phyloP scores from a whole-genome alignment of 2,113 vertebrate species.

The Xiphophorus couchianus region DNA sequence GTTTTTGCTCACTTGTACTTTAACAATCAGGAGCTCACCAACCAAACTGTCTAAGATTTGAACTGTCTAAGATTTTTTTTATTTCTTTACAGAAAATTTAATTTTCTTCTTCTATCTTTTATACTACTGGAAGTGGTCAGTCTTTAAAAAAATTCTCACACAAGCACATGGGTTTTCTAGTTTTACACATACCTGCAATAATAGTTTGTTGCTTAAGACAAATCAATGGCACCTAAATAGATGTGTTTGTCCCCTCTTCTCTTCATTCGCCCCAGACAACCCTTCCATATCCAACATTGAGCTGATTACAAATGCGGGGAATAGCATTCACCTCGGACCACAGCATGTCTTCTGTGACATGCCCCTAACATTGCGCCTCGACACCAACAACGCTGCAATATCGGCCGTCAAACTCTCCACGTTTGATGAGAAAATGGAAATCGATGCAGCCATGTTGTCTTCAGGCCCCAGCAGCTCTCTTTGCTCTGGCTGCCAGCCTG shows the following conservation, averaged over 20 bases:
- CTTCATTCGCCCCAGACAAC: slow-evolving; percentile 57
- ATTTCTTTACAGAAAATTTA: too few relatives aligned
- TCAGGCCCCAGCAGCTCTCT: slow-evolving; percentile 83
- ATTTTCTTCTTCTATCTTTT: neutral
- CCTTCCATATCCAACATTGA: slow-evolving; percentile 84
- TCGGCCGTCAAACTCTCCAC: slow-evolving; percentile 87
- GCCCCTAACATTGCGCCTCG: slow-evolving; percentile 88
- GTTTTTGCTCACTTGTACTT: too few relatives aligned
- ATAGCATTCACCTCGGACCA: slow-evolving; percentile 85
- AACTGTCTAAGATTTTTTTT: too few relatives aligned
- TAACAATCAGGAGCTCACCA: too few relatives aligned
- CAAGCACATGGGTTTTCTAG: neutral
- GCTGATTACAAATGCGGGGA: slow-evolving; percentile 84
- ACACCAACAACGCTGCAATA: slow-evolving; percentile 75
- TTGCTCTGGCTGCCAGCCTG: slow-evolving; percentile 85
- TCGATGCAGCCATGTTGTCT: slow-evolving; percentile 89
- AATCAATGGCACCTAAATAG: neutral
- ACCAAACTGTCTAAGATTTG: too few relatives aligned
- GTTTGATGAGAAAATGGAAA: slow-evolving; percentile 93
- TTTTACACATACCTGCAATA: neutral
- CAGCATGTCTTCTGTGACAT: slow-evolving; percentile 90
- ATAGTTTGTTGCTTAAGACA: neutral
- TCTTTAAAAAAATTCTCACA: neutral
- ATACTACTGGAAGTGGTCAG: neutral
- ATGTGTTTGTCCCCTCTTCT: neutral